Percentiles rank a stretch among this genome's conserved stretches.
Evolutionary conservation across 2,888 invertebrate species (phyloP).

Genomic region (Horisme vitalbata): DNA sequence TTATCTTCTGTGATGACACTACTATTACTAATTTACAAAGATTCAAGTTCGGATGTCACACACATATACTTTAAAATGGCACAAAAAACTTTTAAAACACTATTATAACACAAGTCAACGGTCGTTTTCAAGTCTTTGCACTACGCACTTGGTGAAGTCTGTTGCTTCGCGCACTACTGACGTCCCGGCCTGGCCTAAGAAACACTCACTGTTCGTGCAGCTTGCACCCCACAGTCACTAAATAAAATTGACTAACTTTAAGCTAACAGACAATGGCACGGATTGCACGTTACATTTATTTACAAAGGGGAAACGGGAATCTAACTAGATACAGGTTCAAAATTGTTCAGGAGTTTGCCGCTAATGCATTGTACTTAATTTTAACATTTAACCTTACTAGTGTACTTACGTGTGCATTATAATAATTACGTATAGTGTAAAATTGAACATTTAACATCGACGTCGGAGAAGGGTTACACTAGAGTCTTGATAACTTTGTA

Average conservation of each 20-base stretch:
- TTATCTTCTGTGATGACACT: conserved; percentile 78
- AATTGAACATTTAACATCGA: conserved; percentile 62
- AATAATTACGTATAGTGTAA: conserved; percentile 77
- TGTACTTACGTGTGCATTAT: conserved; percentile 75
- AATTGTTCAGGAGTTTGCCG: conserved; percentile 67
- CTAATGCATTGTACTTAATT: conserved; percentile 65
- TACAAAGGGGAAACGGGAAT: conserved; percentile 70
- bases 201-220: conserved; percentile 40
- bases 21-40: conserved; percentile 73
- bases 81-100: conserved; percentile 82
- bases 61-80: conserved; percentile 81
- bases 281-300: conserved; percentile 77
- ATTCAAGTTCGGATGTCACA: conserved; percentile 83
- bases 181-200: conserved; percentile 40
- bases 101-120: conserved; percentile 76
- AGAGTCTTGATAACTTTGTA: conserved; percentile 35
- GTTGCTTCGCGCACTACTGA: conserved; percentile 41
- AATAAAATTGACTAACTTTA: conserved; percentile 75
- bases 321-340: conserved; percentile 62
- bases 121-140: conserved; percentile 63
- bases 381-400: conserved; percentile 70
- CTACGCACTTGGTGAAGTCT: conserved; percentile 58
- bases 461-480: conserved; percentile 24
- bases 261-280: conserved; percentile 82
- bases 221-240: conserved; percentile 49